Evolutionary conservation across 2,888 invertebrate species (phyloP), one percentile per base, ranked within the genome.

Genomic region (Petrophora chlorosata): DNA sequence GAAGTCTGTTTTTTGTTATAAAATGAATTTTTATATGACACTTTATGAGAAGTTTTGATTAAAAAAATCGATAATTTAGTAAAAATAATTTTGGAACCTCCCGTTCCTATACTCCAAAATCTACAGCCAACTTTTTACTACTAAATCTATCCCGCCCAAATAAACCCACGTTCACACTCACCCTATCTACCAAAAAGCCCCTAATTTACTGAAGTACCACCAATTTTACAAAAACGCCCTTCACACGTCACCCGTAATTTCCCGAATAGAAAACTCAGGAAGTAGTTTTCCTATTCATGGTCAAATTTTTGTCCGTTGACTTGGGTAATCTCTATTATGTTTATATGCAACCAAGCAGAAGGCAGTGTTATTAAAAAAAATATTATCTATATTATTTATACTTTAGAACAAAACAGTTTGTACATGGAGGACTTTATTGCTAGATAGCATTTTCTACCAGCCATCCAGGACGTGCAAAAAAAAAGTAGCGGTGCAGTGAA

Each of bases 201-300:
- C 35, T 36, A 53, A 35, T 47, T 45, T 23, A 33, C 19, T 36
- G 15, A 40, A 46, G 35, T 33, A 43, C 25, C 44, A 26, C 45
- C 28, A 56, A 41, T 56, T 56, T 54, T 40, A 35, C 44, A 45
- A 44, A 45, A 46, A 53, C 35, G 48, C 41, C 40, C 35, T 17
- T 40, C 42, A 32, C 41, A 30, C 38, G 29, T 48, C 46, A 38
- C 47, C 49, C 22, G 23, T 41, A 23, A 49, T 45, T 53, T 53
- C 19, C 49, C 38, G 4, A 39, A 54, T 26, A 32, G 42, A 40
- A 49, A 17, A 19, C 13, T 29, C 49, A 34, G 53, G 53, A 54
- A 50, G 34, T 49, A 46, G 49, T 50, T 50, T 35, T 26, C 17
- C 5, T 34, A n/a, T 13, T 41, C 53, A 44, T 50, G 53, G 50